Base-by-base conservation (phyloP, 1,140 invertebrate genomes). In the Mya arenaria region DNA sequence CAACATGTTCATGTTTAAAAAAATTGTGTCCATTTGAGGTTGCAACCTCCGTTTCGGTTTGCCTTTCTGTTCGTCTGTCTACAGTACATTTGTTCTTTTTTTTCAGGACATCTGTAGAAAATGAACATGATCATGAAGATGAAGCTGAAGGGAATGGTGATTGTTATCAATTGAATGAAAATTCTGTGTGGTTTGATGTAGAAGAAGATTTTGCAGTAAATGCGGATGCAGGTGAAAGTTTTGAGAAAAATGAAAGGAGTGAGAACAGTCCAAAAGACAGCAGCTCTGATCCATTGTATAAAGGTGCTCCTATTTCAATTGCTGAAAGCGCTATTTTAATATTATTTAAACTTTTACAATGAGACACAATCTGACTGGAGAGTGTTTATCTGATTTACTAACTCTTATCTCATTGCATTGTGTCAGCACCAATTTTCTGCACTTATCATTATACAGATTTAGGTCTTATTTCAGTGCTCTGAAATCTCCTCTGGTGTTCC, bases 321-420 rank as follows among this genome's bases (percentile, higher is more conserved):
- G 68, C 41, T 55, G n/a, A 72, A 55, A 72, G 68, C 55, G 48
- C 48, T 13, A 55, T 55, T 52, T 34, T 72, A 25, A 72, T 72
- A 30, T 34, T 72, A n/a, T n/a, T n/a, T n/a, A n/a, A 34, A 55
- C 68, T 32, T 72, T 72, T 55, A 30, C 44, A 34, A 19, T 52
- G 25, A 72, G 39, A 55, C 68, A 72, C 28, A 30, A 55, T 30
- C 44, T 72, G 23, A 72, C 41, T 1, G 44, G 44, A 34, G 41
- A 72, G 28, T 55, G 68, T 55, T 34, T 72, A 2, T 72, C 68
- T 30, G 68, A 72, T 32, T 34, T 72, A 34, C 68, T 72, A 36
- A 72, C 41, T 28, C 68, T 72, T n/a, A 72, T 72, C 17, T 72
- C 48, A 10, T 23, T 72, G 41, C 68, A 72, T 23, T 72, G 68